Percentiles rank a stretch among this genome's conserved stretches.
Conservation (phyloP, 1,140 invertebrate genomes). For the Brachionus sp. region DNA sequence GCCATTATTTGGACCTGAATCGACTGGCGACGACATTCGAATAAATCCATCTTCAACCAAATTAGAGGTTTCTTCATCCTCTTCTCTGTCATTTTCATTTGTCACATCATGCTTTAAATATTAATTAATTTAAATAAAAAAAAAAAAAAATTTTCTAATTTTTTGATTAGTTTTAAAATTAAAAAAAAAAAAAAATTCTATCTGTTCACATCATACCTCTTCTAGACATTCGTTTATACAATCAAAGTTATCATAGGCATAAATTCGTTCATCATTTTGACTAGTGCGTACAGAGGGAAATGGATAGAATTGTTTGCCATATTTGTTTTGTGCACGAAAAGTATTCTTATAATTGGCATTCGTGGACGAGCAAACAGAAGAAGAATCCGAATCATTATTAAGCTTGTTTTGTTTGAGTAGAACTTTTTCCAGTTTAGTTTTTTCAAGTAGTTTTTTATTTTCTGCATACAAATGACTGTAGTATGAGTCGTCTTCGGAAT, state of each 20-base stretch:
- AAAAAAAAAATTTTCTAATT: neutral
- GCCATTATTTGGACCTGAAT: neutral
- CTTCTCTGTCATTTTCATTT: neutral
- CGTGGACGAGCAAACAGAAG: neutral
- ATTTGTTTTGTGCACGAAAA: neutral
- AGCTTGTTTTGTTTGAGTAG: neutral
- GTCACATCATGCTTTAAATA: neutral
- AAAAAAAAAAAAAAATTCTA: neutral
- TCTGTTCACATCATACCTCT: neutral
- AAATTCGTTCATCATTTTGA: slow-evolving; percentile 7
- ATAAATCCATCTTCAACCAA: slow-evolving; percentile 45
- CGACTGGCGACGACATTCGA: slow-evolving; percentile 43
- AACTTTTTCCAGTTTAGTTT: slow-evolving; percentile 4
- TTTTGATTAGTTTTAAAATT: neutral
- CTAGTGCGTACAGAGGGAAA: neutral
- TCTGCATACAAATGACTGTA: slow-evolving; percentile 23
- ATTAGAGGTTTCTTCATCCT: slow-evolving; percentile 31
- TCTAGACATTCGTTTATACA: slow-evolving; percentile 41
- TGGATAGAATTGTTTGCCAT: neutral
- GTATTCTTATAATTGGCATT: neutral
- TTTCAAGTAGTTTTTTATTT: slow-evolving; percentile 18
- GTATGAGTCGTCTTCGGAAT: slow-evolving; percentile 18
- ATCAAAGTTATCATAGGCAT: slow-evolving; percentile 45
- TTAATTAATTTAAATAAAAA: neutral
- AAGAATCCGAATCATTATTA: slow-evolving; percentile 2